Evolutionary conservation across 2,113 vertebrate species (phyloP).

Genomic region (Dipodomys spectabilis): DNA sequence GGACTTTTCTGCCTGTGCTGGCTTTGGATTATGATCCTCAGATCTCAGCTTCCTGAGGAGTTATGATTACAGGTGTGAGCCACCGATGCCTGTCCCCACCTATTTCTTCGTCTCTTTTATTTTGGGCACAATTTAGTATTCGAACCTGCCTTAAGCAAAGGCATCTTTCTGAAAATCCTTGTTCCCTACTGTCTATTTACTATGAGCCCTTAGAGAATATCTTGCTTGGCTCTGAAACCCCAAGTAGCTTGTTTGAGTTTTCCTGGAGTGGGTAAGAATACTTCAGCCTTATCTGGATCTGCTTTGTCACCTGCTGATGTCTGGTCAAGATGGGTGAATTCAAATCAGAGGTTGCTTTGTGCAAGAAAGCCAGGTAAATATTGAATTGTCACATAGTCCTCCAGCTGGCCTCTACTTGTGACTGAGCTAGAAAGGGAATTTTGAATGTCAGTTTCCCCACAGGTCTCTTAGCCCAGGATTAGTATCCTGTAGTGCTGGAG

Average conservation of each 20-base stretch:
- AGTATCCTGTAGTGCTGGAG: background rate
- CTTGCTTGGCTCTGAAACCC: background rate
- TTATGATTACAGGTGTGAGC: background rate
- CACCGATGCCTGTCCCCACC: background rate
- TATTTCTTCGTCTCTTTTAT: background rate
- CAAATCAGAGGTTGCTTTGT: slow-evolving; percentile 12
- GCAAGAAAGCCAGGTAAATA: background rate
- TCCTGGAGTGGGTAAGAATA: background rate
- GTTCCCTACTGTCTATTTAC: background rate
- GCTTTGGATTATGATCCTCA: too few relatives aligned
- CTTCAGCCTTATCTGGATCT: background rate
- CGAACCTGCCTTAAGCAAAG: background rate
- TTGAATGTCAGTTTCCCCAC: background rate
- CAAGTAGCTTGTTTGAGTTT: background rate
- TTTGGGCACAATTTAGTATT: background rate
- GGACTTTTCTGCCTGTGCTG: too few relatives aligned
- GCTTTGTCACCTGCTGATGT: background rate
- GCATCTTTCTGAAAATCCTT: slow-evolving; percentile 1
- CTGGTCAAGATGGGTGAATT: background rate
- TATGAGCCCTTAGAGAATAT: background rate
- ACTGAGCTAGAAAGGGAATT: background rate
- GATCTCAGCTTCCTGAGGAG: background rate
- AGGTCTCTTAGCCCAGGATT: background rate
- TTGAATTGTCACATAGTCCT: background rate
- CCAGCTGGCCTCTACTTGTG: background rate